These are phyloP conservation scores for Diplodus puntazzo DNA, from an alignment of 2,797 vertebrate species.

Conservation along the genomic window DNA sequence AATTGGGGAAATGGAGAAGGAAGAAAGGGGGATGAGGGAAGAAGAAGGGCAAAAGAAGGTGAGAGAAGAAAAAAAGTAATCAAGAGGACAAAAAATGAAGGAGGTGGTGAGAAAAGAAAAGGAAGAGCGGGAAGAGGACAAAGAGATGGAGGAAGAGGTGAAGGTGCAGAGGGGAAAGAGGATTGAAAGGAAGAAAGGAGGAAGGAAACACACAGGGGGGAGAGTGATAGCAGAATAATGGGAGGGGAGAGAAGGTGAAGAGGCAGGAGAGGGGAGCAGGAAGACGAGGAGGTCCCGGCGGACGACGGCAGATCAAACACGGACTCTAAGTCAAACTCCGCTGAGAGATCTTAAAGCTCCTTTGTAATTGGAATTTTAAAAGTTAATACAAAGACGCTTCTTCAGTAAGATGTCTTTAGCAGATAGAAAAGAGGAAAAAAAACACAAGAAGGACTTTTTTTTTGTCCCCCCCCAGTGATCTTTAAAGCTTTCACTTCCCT, in stretches of 20 bases:
- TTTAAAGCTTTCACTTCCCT: slow-evolving; percentile 53
- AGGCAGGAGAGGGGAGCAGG: slow-evolving; percentile 57
- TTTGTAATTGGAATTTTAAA: slow-evolving; percentile 95
- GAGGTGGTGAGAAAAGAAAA: too few relatives aligned
- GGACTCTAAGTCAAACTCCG: slow-evolving; percentile 91
- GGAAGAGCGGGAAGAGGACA: background rate
- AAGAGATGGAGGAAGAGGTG: background rate
- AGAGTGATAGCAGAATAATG: slow-evolving; percentile 36
- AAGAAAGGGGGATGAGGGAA: background rate
- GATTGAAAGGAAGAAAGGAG: background rate
- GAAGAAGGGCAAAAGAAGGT: background rate
- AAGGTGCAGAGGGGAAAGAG: background rate
- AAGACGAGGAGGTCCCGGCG: slow-evolving; percentile 81
- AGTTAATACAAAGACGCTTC: slow-evolving; percentile 91
- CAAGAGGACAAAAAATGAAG: background rate
- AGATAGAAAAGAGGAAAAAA: slow-evolving; percentile 84
- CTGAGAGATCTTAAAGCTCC: slow-evolving; percentile 92
- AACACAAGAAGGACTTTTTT: slow-evolving; percentile 84
- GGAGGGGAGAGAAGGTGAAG: slow-evolving; percentile 64
- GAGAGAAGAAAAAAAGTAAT: background rate
- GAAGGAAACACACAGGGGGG: background rate
- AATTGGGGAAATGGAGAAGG: background rate
- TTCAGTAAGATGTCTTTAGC: slow-evolving; percentile 89
- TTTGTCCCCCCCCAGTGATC: slow-evolving; percentile 75
- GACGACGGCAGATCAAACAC: slow-evolving; percentile 93